A percentile compares a stretch with the other conserved stretches of the same genome.
phyloP scores from a whole-genome alignment of 2,888 invertebrate species.

The Aphodius granarius region DNA sequence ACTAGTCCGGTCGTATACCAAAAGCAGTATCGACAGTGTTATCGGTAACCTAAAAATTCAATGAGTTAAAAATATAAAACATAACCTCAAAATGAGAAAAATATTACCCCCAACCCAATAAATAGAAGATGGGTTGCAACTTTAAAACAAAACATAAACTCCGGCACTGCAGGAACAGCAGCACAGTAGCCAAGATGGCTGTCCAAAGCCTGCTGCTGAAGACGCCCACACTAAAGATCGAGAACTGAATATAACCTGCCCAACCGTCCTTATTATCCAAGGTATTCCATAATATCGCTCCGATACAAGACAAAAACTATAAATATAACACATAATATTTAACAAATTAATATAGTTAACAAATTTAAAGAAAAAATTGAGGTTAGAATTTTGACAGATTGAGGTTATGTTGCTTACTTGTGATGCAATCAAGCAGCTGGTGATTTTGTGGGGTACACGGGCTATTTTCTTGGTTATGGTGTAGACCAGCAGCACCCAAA shows the following conservation, averaged over 20 bases:
- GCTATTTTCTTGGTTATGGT: slow-evolving; percentile 73
- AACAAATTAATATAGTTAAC: too few species aligned
- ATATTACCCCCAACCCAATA: slow-evolving; percentile 62
- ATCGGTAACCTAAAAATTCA: slow-evolving; percentile 63
- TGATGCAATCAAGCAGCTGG: slow-evolving; percentile 74
- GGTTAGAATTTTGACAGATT: background rate
- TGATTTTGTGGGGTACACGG: slow-evolving; percentile 80
- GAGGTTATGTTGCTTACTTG: slow-evolving; percentile 63
- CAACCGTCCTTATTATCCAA: slow-evolving; percentile 58
- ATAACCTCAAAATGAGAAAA: background rate
- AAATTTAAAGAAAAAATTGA: background rate
- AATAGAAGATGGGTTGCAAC: slow-evolving; percentile 69
- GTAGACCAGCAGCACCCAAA: slow-evolving; percentile 79
- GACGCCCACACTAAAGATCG: slow-evolving; percentile 74
- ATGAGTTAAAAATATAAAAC: background rate
- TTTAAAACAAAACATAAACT: slow-evolving; percentile 82
- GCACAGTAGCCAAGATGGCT: slow-evolving; percentile 75
- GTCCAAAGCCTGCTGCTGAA: slow-evolving; percentile 87
- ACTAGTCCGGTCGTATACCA: slow-evolving; percentile 57
- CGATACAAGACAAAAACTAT: slow-evolving; percentile 68
- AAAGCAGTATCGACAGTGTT: slow-evolving; percentile 66
- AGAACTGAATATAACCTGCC: slow-evolving; percentile 73
- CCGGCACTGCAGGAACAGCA: slow-evolving; percentile 81
- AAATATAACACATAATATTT: background rate
- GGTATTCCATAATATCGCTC: slow-evolving; percentile 75